These are phyloP conservation scores for Dryomyza anilis DNA, from an alignment of 2,888 invertebrate species.

Conservation along the genomic window DNA sequence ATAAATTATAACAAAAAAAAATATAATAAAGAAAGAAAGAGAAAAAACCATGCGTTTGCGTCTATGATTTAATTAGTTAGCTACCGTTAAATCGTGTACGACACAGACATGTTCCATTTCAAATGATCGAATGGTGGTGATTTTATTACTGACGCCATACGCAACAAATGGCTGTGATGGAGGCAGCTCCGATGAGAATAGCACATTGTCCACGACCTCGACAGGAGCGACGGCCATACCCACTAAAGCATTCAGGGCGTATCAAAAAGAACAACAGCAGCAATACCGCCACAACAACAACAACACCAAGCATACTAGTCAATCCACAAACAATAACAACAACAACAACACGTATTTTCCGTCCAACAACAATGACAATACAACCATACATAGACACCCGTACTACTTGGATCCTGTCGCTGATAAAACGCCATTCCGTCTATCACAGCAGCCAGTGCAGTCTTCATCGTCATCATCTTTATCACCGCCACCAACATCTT, in stretches of 20 bases:
- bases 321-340: constrained; percentile 22
- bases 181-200: constrained; percentile 49
- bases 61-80: not conserved
- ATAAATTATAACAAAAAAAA: not conserved
- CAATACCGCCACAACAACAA: too few relatives aligned
- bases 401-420: too few relatives aligned
- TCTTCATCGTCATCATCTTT: not conserved
- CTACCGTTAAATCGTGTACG: constrained; percentile 18
- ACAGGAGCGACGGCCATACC: constrained; percentile 59
- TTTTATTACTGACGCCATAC: constrained; percentile 62
- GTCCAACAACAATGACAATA: not conserved
- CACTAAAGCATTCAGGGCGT: constrained; percentile 34
- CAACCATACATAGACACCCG: too few relatives aligned
- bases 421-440: too few relatives aligned
- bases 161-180: constrained; percentile 56
- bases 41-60: constrained; percentile 10
- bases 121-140: constrained; percentile 63
- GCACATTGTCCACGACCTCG: constrained; percentile 53
- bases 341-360: constrained; percentile 15
- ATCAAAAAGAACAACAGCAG: constrained; percentile 24
- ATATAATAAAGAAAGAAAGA: constrained; percentile 10
- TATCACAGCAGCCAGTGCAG: not conserved
- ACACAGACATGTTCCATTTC: constrained; percentile 43
- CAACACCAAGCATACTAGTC: not conserved
- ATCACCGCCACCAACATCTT: constrained; percentile 28